Percentiles rank a stretch among this genome's conserved stretches.
Evolutionary conservation across 2,113 vertebrate species (phyloP).

Genomic region (Pseudorectes ferrugineus): DNA sequence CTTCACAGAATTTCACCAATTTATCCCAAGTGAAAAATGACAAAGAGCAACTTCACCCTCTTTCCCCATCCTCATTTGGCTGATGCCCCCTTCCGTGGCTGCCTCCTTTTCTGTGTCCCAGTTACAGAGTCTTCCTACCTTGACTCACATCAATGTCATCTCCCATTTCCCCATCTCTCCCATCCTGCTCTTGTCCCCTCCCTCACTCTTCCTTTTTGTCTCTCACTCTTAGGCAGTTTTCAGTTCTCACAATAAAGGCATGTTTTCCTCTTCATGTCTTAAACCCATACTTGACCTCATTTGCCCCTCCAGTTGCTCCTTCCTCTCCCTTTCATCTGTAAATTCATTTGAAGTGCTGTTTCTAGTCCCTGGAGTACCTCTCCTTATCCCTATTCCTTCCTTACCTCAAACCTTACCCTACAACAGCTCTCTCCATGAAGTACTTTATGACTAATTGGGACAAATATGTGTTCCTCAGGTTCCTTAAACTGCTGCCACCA

Average conservation of each 20-base stretch:
- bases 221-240: not conserved
- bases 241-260: not conserved
- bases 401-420: not conserved
- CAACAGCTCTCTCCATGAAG: not conserved
- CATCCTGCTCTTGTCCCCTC: not conserved
- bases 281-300: not conserved
- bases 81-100: not conserved
- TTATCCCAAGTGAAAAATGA: not conserved
- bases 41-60: not conserved
- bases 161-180: not conserved
- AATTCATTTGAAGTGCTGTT: not conserved
- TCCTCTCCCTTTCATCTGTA: not conserved
- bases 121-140: not conserved
- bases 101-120: not conserved
- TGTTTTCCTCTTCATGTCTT: not conserved
- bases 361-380: not conserved
- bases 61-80: not conserved
- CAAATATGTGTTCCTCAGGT: not conserved
- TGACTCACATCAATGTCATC: accelerated
- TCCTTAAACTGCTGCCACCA: not conserved
- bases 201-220: not conserved
- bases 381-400: not conserved
- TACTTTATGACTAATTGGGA: not conserved
- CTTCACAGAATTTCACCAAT: not conserved
- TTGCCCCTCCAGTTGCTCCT: not conserved